Evolutionary conservation across 2,113 vertebrate genomes (phyloP).

Genomic region (Cinclus mexicanus): DNA sequence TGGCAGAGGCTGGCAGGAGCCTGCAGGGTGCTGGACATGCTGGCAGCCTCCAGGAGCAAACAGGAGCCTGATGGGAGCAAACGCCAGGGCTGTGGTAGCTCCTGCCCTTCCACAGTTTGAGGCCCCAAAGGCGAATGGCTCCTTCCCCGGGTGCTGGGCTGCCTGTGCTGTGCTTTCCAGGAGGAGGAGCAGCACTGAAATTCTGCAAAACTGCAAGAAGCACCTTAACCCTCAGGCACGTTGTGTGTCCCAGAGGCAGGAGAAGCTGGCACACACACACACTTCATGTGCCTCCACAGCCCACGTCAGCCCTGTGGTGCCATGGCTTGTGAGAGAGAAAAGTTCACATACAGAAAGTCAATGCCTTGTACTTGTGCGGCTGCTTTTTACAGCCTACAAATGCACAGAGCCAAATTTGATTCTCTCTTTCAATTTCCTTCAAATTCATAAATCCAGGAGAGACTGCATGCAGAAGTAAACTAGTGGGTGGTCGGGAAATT

Average conservation of each 20-base stretch:
- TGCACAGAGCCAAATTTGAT: not conserved
- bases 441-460: not conserved
- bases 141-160: not conserved
- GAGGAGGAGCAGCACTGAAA: not conserved
- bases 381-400: not conserved
- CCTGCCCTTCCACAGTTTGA: not conserved
- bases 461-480: not conserved
- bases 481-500: not conserved
- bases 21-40: not conserved
- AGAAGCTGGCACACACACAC: not conserved
- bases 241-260: fast-evolving
- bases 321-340: not conserved
- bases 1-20: not conserved
- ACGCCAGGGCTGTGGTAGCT: not conserved
- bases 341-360: not conserved
- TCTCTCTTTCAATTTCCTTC: not conserved
- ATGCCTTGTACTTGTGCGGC: no score
- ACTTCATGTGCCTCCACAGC: not conserved
- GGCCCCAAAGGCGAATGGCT: not conserved
- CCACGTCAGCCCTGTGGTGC: not conserved
- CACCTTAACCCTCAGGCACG: not conserved
- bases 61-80: not conserved
- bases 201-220: not conserved
- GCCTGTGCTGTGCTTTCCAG: not conserved
- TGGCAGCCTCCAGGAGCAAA: not conserved